Conservation (phyloP, 1,140 invertebrate genomes). For the Oryctes rhinoceros region DNA sequence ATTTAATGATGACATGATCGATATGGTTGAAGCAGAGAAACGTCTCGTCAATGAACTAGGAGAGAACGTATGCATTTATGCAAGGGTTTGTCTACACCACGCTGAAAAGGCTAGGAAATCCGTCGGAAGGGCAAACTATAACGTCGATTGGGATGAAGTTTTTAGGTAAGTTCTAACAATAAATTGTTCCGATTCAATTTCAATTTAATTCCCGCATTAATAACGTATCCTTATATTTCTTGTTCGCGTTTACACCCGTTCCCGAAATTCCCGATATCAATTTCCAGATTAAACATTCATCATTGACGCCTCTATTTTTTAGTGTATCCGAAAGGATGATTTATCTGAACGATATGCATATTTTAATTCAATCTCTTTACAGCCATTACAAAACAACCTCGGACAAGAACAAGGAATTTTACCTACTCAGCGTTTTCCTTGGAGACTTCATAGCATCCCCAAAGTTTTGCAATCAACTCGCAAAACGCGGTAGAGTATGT, state of each 20-base stretch:
- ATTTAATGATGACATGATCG: conserved; percentile 63
- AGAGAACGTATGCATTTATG: conserved; percentile 74
- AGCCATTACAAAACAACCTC: conserved; percentile 80
- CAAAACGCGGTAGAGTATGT: conserved; percentile 71
- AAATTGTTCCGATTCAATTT: neutral
- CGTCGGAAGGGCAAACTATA: conserved; percentile 57
- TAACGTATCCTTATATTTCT: neutral
- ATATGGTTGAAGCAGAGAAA: conserved; percentile 74
- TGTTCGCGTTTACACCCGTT: too few relatives aligned
- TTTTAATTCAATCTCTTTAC: conserved; percentile 56
- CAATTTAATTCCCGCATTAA: neutral
- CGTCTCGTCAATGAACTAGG: conserved; percentile 74
- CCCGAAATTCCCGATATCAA: neutral
- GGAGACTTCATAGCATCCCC: conserved; percentile 83
- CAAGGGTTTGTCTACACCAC: conserved; percentile 73
- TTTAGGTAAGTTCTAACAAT: conserved; percentile 67
- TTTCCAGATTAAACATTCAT: conserved; percentile 31
- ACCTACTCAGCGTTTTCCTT: conserved; percentile 81
- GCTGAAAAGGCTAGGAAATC: conserved; percentile 64
- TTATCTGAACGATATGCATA: neutral
- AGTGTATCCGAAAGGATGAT: neutral
- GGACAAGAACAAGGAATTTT: conserved; percentile 78
- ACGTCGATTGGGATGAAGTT: conserved; percentile 70
- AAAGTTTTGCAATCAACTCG: conserved; percentile 78
- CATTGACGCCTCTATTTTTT: conserved; percentile 1